These are phyloP conservation scores for Lasioglossum villosulum DNA, from an alignment of 2,888 invertebrate species.

Conservation along the genomic window DNA sequence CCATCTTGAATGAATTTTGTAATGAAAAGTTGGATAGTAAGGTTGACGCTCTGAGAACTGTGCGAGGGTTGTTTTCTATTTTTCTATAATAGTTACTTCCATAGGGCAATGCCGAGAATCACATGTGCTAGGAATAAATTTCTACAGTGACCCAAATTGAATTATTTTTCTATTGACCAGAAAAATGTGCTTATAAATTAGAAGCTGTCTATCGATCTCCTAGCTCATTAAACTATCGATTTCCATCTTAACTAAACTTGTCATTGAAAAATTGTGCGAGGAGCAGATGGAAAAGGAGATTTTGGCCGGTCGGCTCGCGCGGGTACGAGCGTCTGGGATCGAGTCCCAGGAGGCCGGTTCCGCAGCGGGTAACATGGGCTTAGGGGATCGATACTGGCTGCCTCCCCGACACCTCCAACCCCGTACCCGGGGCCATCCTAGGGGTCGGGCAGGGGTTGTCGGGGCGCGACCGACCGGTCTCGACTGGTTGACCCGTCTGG, in stretches of 20 bases:
- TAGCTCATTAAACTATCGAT: not conserved
- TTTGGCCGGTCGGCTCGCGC: not conserved
- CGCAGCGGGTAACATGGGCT: slow-evolving; percentile 80
- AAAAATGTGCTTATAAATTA: not conserved
- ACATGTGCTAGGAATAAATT: not conserved
- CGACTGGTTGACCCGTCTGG: slow-evolving; percentile 75
- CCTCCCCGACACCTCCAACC: slow-evolving; percentile 66
- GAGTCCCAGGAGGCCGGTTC: slow-evolving; percentile 56
- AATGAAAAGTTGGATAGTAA: not conserved
- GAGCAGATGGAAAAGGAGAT: not conserved
- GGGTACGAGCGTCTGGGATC: slow-evolving; percentile 34
- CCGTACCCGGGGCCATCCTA: slow-evolving; percentile 39
- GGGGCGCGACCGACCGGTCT: slow-evolving; percentile 75
- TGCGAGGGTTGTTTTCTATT: not conserved
- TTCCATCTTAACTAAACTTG: not conserved
- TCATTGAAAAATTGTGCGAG: not conserved
- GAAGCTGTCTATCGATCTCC: not conserved
- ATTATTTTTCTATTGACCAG: not conserved
- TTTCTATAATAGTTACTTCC: not conserved
- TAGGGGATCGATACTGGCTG: slow-evolving; percentile 80
- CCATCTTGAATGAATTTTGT: not conserved
- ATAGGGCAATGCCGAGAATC: not conserved
- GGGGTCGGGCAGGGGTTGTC: slow-evolving; percentile 71
- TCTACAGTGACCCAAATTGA: not conserved
- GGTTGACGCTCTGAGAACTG: not conserved